Base-by-base conservation (phyloP, 2,113 vertebrate genomes). In the Caranx ignobilis region DNA sequence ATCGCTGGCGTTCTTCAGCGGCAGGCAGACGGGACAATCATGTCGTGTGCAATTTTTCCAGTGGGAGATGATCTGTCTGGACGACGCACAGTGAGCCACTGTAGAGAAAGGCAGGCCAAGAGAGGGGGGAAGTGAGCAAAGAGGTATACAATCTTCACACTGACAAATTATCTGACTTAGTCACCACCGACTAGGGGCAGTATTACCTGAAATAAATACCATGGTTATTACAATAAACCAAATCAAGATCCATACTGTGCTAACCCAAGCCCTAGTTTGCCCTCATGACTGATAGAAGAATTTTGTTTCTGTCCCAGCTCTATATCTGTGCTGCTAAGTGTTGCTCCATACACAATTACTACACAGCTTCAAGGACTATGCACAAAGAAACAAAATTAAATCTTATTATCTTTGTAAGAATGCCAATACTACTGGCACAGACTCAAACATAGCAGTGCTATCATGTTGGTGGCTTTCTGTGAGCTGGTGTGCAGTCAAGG, bases 71-170 rank as follows among this genome's bases (percentile, higher is more conserved):
- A 99, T 99, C 95, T 99, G 98, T 95, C 98, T 97, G 19, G 98
- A 99, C 75, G 98, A 99, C 82, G 98, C 98, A 95, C 98, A 99
- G 89, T 99, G 98, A 93, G 98, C 98, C 95, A 99, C 98, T 99
- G 93, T 39, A 90, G 86, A 67, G 13, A 84, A 18, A 84, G 82
- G n/a, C 2, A 67, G 1, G 48, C 26, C 62, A 6, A 52, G 21
- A 61, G 5, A 26, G 11, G 41, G 6, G 59, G n/a, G 63, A 15
- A 73, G 5, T 63, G 16, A 71, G 8, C 3, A 10, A 47, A 10
- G n/a, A 35, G 47, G 52, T 63, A 77, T 32, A 76, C 31, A 13
- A 18, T 12, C 7, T 50, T 39, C 4, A 55, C 45, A n/a, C 21
- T 7, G 15, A 70, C 13, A 35, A 15, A 32, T 11, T 34, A 11